Conservation (phyloP, 2,797 vertebrate genomes). For the Chromobotia macracanthus region DNA sequence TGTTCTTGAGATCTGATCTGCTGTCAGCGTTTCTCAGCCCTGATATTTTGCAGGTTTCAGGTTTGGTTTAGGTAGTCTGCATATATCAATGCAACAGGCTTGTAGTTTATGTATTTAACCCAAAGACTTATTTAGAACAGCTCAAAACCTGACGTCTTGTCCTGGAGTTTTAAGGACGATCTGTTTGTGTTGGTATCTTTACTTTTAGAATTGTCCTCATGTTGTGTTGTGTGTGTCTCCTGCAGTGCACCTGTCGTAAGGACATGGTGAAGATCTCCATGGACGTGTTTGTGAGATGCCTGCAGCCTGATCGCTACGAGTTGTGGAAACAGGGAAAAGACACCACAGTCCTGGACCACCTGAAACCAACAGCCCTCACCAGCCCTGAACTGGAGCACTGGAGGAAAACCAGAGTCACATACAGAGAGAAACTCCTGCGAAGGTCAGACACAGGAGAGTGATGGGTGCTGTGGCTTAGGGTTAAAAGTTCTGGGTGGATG, state of each 20-base stretch:
- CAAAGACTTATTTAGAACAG: too few species aligned
- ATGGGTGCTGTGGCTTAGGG: neutral
- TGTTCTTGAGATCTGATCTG: too few species aligned
- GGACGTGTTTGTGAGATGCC: slow-evolving; percentile 94
- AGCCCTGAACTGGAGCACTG: slow-evolving; percentile 89
- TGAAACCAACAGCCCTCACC: slow-evolving; percentile 84
- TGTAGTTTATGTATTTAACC: too few species aligned
- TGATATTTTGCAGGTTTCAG: too few species aligned
- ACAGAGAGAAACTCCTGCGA: slow-evolving; percentile 82
- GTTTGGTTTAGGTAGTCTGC: too few species aligned
- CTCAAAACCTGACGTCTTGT: too few species aligned
- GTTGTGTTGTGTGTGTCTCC: neutral
- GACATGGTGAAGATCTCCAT: slow-evolving; percentile 99
- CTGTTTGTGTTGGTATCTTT: too few species aligned
- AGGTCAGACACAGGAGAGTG: slow-evolving; percentile 75
- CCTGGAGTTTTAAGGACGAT: too few species aligned
- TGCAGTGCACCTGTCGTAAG: slow-evolving; percentile 88
- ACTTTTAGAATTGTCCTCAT: neutral
- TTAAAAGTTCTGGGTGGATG: neutral
- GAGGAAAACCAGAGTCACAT: slow-evolving; percentile 82
- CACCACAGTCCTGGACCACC: slow-evolving; percentile 85
- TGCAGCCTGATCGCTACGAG: slow-evolving; percentile 94
- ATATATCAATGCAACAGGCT: too few species aligned
- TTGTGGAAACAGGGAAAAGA: slow-evolving; percentile 96
- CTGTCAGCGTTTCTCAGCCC: too few species aligned